phyloP scores from a whole-genome alignment of 2,113 vertebrate genomes.

The Apaloderma vittatum region DNA sequence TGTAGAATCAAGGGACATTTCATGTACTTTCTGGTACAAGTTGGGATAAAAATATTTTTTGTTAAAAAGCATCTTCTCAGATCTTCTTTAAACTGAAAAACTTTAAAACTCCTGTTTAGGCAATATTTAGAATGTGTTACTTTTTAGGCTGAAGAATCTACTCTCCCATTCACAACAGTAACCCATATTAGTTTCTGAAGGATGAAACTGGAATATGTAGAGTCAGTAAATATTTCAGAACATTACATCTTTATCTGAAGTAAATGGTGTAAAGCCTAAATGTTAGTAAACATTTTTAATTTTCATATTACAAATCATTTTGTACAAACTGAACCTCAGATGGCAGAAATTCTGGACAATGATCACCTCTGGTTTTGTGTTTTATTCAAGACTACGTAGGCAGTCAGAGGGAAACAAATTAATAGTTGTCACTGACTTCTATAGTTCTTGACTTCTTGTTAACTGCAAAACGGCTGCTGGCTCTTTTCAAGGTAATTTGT shows the following conservation, averaged over 20 bases:
- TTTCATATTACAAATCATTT: not conserved
- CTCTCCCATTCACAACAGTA: not conserved
- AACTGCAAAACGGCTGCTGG: not conserved
- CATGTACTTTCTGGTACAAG: not conserved
- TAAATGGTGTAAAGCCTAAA: not conserved
- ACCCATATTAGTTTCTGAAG: not conserved
- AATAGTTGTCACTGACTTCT: not conserved
- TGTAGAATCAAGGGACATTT: not conserved
- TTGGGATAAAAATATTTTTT: not conserved
- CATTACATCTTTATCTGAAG: accelerated
- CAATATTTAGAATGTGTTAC: not conserved
- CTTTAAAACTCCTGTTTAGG: not conserved
- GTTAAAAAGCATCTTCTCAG: not conserved
- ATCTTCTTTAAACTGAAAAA: not conserved
- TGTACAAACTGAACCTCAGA: not conserved
- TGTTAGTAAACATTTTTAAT: not conserved
- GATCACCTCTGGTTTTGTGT: not conserved
- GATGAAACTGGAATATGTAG: not conserved
- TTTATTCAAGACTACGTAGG: not conserved
- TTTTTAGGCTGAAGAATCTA: not conserved
- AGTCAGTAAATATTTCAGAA: not conserved
- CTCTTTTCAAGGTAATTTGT: not conserved
- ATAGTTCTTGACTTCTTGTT: not conserved
- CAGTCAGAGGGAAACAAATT: not conserved
- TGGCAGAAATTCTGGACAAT: not conserved